These are phyloP conservation scores for Caloenas nicobarica DNA, from an alignment of 2,113 vertebrate genomes.

Conservation along the genomic window DNA sequence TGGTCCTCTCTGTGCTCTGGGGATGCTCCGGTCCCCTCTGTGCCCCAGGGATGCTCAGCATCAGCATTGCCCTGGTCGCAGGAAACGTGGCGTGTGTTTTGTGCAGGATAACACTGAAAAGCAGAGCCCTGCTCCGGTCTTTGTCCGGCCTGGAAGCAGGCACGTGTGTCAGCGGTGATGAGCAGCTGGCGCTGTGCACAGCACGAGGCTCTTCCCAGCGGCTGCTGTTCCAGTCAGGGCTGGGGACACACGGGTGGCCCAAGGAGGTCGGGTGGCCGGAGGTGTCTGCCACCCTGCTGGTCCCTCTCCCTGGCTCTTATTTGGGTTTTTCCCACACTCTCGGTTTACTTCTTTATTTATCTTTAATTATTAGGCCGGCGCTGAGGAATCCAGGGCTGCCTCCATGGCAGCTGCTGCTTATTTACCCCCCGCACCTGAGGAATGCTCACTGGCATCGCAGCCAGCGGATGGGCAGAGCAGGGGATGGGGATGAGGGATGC, in stretches of 20 bases:
- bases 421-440: background rate
- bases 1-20: background rate
- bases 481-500: background rate
- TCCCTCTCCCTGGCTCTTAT: background rate
- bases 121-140: background rate
- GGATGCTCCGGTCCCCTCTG: background rate
- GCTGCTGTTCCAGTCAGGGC: background rate
- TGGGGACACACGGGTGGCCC: background rate
- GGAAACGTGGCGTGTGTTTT: background rate
- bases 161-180: fast-evolving
- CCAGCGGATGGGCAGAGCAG: background rate
- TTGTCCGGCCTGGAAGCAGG: background rate
- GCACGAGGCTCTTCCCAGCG: background rate
- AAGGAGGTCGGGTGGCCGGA: background rate
- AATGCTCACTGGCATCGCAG: fast-evolving
- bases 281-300: background rate
- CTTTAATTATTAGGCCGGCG: background rate
- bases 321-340: conserved; percentile 20
- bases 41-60: background rate
- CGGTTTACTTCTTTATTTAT: background rate
- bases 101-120: background rate
- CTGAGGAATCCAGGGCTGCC: background rate
- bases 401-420: background rate
- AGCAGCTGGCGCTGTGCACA: background rate
- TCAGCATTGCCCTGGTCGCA: fast-evolving